phyloP scores from a whole-genome alignment of 37 sponge, comb jelly and placozoan species.

The Aplysina aerophoba region DNA sequence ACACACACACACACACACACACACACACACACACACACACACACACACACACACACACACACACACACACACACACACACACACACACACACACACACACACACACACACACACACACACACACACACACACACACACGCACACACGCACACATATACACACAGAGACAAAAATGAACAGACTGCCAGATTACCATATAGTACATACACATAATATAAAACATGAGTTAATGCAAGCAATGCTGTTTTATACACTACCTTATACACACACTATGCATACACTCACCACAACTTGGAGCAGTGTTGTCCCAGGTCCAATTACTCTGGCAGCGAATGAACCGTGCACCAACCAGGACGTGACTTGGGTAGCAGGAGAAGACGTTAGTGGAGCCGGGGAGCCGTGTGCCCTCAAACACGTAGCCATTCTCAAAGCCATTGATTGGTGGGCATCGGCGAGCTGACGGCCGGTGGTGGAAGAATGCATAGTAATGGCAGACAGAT shows the following conservation, averaged over 20 bases:
- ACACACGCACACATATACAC: slow-evolving; percentile 19
- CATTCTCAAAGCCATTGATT: neutral
- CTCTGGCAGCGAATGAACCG: neutral
- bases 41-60: too few relatives aligned
- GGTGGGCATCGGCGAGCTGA: neutral
- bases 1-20: too few relatives aligned
- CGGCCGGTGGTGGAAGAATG: too few relatives aligned
- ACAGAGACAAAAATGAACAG: slow-evolving; percentile 11
- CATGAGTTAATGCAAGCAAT: neutral
- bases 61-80: too few relatives aligned
- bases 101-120: neutral
- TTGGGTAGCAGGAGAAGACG: neutral
- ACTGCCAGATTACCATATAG: too few relatives aligned
- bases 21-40: too few relatives aligned
- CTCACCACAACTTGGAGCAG: slow-evolving; percentile 8
- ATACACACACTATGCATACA: neutral
- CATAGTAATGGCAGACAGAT: too few relatives aligned
- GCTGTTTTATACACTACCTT: neutral
- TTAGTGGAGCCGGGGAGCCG: slow-evolving; percentile 10
- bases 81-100: too few relatives aligned
- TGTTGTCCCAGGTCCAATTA: neutral
- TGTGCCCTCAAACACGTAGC: slow-evolving; percentile 25
- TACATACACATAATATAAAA: too few relatives aligned
- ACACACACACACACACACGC: neutral
- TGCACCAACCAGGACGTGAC: neutral